Conservation (phyloP, 1,140 invertebrate genomes). For the Formica exsecta region DNA sequence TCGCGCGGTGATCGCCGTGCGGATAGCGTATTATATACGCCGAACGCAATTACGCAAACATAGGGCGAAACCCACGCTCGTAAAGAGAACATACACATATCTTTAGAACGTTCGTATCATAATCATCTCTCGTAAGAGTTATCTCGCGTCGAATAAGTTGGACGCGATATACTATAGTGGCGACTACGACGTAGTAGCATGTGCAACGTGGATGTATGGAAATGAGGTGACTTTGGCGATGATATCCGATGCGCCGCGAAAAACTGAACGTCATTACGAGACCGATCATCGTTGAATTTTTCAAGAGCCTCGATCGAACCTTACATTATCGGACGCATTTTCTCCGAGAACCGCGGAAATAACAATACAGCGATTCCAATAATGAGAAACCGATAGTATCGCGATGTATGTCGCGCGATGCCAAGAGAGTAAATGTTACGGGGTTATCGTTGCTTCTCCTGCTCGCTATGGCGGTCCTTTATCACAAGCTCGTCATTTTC, state of each 20-base stretch:
- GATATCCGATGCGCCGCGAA: slow-evolving; percentile 25
- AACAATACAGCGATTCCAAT: slow-evolving; percentile 72
- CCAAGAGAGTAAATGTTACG: slow-evolving; percentile 64
- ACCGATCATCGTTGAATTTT: slow-evolving; percentile 77
- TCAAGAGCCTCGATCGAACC: slow-evolving; percentile 53
- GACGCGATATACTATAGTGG: neutral
- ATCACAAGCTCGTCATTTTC: slow-evolving; percentile 66
- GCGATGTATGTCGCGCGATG: slow-evolving; percentile 41
- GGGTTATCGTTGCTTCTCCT: slow-evolving; percentile 27
- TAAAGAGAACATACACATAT: slow-evolving; percentile 3
- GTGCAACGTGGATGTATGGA: slow-evolving; percentile 66
- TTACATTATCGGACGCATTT: slow-evolving; percentile 1
- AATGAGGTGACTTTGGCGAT: slow-evolving; percentile 76
- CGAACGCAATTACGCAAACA: slow-evolving; percentile 33
- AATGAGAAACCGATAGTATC: slow-evolving; percentile 81
- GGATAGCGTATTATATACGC: slow-evolving; percentile 48
- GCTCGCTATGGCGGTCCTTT: slow-evolving; percentile 55
- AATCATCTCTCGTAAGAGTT: slow-evolving; percentile 73
- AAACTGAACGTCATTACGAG: slow-evolving; percentile 67
- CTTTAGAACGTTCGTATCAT: slow-evolving; percentile 23
- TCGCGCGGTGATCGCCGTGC: slow-evolving; percentile 21
- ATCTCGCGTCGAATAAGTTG: slow-evolving; percentile 65
- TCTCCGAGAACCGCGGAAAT: slow-evolving; percentile 69
- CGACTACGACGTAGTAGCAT: slow-evolving; percentile 19
- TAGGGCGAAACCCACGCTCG: neutral